These are phyloP conservation scores for Amblyopsis hoosieri DNA, from an alignment of 2,797 vertebrate genomes.

Conservation along the genomic window DNA sequence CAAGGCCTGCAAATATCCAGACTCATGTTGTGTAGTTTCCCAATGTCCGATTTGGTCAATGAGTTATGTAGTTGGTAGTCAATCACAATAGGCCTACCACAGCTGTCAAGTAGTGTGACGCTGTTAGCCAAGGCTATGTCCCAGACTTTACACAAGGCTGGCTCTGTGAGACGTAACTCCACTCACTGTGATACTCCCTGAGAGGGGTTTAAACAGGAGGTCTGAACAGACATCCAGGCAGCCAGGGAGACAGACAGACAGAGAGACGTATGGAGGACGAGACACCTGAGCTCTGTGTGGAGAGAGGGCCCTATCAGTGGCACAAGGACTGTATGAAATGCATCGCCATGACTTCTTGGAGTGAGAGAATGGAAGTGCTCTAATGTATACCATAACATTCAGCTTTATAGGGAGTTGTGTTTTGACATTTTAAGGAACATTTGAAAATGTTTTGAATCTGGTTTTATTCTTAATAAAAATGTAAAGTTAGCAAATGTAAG, in stretches of 20 bases:
- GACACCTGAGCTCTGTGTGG: constrained; percentile 65
- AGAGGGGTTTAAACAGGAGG: constrained; percentile 41
- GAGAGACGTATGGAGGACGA: constrained; percentile 40
- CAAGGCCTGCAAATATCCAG: too few species aligned
- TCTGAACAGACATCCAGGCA: constrained; percentile 16
- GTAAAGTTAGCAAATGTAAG: too few species aligned
- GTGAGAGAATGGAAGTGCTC: constrained; percentile 42
- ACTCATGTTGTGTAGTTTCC: too few species aligned
- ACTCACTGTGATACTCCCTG: constrained; percentile 44
- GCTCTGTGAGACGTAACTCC: constrained; percentile 24
- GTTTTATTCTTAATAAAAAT: too few species aligned
- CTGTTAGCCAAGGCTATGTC: too few species aligned
- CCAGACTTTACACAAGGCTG: neutral
- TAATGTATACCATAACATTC: constrained; percentile 20
- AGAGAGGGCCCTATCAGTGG: constrained; percentile 59
- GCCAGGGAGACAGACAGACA: neutral
- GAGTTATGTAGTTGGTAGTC: too few species aligned
- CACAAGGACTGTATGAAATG: constrained; percentile 59
- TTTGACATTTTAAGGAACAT: neutral
- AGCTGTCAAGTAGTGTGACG: too few species aligned
- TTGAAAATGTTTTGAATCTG: too few species aligned
- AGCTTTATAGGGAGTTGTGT: constrained; percentile 24
- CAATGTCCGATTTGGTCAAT: too few species aligned
- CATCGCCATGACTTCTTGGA: constrained; percentile 47
- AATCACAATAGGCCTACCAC: too few species aligned